Evolutionary conservation across 92 coral and sea anemone genomes (phyloP).

Genomic region (Parazoanthus swiftii): DNA sequence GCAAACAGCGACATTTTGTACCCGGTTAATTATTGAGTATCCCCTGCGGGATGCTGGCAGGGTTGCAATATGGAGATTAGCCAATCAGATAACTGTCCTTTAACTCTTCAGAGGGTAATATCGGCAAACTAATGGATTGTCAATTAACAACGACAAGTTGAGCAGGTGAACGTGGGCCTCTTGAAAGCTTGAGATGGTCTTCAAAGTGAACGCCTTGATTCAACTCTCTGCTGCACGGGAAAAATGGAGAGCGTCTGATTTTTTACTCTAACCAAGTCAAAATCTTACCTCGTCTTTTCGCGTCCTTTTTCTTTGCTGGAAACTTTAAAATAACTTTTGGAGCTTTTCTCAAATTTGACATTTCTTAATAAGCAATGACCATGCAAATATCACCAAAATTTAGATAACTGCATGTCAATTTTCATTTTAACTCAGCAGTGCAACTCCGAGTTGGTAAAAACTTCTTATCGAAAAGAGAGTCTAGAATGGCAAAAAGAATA

Average conservation of each 20-base stretch:
- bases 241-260: not conserved
- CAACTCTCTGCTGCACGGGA: no score
- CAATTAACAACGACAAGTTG: slow-evolving; percentile 3
- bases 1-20: not conserved
- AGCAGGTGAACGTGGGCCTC: slow-evolving; percentile 10
- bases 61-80: slow-evolving; percentile 13
- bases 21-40: slow-evolving; percentile 25
- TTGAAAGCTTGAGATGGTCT: not conserved
- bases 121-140: slow-evolving; percentile 27
- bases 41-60: slow-evolving; percentile 1
- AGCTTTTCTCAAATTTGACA: not conserved
- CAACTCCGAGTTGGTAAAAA: not conserved
- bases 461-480: not conserved
- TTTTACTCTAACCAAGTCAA: no score
- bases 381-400: not conserved
- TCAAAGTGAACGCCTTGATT: not conserved
- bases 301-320: not conserved
- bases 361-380: not conserved
- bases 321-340: no score
- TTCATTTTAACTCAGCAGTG: no score
- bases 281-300: not conserved
- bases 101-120: slow-evolving; percentile 4
- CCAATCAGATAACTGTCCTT: slow-evolving; percentile 18
- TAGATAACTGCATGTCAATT: not conserved
- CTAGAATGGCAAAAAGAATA: not conserved